Evolutionary conservation across 2,888 invertebrate species (phyloP), one percentile per base, ranked within the genome.

Genomic region (Macrosiphum euphorbiae): DNA sequence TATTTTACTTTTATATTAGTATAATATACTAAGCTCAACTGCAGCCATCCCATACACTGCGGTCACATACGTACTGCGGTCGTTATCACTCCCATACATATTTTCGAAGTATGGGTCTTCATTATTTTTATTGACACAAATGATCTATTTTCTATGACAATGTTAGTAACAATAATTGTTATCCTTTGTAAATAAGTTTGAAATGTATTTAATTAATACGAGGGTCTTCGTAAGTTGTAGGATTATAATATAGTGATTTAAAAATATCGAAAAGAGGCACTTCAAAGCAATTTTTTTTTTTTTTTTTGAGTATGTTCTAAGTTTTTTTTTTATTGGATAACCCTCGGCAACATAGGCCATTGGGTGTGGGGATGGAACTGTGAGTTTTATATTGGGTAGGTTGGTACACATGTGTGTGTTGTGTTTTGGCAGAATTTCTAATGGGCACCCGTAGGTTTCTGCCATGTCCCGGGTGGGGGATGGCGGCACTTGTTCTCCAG

Each of bases 11-110:
- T 67, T 35, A 24, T 24, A 55, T 55, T 55, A 55, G 24, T 24
- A 52, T 52, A 20, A 55, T 55, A 55, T 55, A 16, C 35, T 35
- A n/a, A 35, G 35, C 67, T 67, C 35, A 67, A 67, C 67, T 35
- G 67, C 67, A 67, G 67, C 67, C n/a, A 67, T 67, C 35, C 67
- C 67, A 67, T 35, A 67, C n/a, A 67, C 67, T 67, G 67, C 67
- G 67, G 35, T 67, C 67, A 67, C 67, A 67, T 67, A 67, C 67
- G 67, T 35, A 67, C 67, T 67, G 67, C 67, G 67, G 16, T 67
- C 67, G 16, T 67, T 55, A 7, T 35, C n/a, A 35, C 35, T 7
- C 0, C 7, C 16, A 20, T 67, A n/a, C 35, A 35, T 67, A 24
- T 35, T 67, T 67, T 67, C 13, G 28, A 67, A 61, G 61, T n/a